These are phyloP conservation scores for Albula goreensis DNA, from an alignment of 2,113 vertebrate genomes.

Conservation along the genomic window DNA sequence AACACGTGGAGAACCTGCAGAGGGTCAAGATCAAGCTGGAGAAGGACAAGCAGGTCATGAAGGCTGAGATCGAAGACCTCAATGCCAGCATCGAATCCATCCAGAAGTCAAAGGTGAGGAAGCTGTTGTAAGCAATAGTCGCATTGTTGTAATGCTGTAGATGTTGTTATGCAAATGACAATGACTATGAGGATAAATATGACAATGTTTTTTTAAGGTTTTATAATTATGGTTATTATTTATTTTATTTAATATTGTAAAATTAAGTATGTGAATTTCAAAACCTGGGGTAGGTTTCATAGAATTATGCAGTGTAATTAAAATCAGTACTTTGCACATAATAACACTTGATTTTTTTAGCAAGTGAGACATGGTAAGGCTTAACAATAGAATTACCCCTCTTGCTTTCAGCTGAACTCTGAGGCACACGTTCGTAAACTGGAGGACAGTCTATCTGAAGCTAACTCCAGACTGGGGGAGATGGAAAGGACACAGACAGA, in stretches of 20 bases:
- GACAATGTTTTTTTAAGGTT: too few relatives aligned
- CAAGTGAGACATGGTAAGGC: background rate
- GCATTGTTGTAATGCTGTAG: background rate
- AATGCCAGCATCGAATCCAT: conserved; percentile 51
- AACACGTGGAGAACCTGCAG: conserved; percentile 69
- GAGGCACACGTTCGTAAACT: conserved; percentile 56
- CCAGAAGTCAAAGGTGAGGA: conserved; percentile 62
- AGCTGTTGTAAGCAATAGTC: background rate
- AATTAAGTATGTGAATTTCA: too few relatives aligned
- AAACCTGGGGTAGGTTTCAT: background rate
- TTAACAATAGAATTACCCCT: background rate
- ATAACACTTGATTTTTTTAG: background rate
- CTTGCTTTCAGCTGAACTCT: conserved; percentile 58
- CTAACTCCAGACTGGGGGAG: conserved; percentile 59
- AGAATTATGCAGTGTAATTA: background rate
- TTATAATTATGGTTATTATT: background rate
- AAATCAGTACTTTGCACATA: background rate
- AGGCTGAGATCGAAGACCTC: conserved; percentile 66
- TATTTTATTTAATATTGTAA: background rate
- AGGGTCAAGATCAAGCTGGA: conserved; percentile 66
- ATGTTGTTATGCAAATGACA: too few relatives aligned
- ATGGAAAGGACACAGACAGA: conserved; percentile 70
- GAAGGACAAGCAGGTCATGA: conserved; percentile 68
- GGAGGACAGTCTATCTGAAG: conserved; percentile 71
- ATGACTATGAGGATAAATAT: too few relatives aligned